Evolutionary conservation across 1,140 invertebrate genomes (phyloP).

Genomic region (Augochlora pura): DNA sequence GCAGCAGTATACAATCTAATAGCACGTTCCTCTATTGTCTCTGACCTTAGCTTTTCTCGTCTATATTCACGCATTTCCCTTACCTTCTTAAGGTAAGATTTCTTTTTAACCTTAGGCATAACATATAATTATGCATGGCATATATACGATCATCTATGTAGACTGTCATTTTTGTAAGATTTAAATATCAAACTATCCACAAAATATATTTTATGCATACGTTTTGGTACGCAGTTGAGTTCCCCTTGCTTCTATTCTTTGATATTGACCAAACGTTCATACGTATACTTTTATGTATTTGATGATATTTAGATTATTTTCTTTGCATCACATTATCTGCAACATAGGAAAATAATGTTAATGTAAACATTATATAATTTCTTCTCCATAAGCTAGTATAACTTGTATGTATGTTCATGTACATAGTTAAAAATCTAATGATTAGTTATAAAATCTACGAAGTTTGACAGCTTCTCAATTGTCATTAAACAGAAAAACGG

Average conservation of each 20-base stretch:
- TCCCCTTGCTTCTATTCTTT: neutral
- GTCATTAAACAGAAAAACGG: neutral
- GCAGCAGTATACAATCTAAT: conserved; percentile 70
- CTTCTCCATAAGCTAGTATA: neutral
- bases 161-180: conserved; percentile 52
- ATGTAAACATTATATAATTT: neutral
- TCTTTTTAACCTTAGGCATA: conserved; percentile 53
- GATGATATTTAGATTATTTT: neutral
- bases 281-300: neutral
- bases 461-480: neutral
- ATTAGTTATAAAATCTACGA: neutral
- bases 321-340: conserved; percentile 1
- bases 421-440: neutral
- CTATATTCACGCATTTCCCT: conserved; percentile 66
- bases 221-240: neutral
- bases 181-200: conserved; percentile 15
- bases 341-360: conserved; percentile 16
- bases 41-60: conserved; percentile 70
- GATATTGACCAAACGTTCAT: neutral
- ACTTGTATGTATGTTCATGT: neutral
- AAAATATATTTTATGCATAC: conserved; percentile 51
- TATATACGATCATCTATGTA: conserved; percentile 22
- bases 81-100: conserved; percentile 64
- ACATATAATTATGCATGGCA: conserved; percentile 26
- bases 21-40: conserved; percentile 74